phyloP scores from a whole-genome alignment of 92 coral and sea anemone species.

The Paragorgia papillata region DNA sequence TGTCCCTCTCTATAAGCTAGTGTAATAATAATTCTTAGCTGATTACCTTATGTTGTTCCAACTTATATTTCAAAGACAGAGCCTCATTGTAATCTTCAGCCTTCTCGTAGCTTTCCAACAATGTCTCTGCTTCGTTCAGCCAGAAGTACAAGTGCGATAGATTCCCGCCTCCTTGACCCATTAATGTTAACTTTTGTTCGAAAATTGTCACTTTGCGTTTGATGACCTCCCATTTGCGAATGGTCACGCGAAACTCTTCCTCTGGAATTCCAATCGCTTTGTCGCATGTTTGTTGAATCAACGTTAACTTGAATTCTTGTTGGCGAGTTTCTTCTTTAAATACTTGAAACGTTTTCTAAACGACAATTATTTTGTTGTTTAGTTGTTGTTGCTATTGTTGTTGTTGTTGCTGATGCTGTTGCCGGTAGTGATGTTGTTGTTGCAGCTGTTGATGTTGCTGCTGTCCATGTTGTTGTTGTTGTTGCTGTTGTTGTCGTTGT shows the following conservation, averaged over 20 bases:
- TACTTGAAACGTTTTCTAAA: conserved; percentile 44
- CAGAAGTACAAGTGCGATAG: conserved; percentile 79
- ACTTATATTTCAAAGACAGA: conserved; percentile 73
- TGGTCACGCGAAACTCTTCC: conserved; percentile 73
- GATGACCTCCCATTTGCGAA: conserved; percentile 94
- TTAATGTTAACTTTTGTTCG: conserved; percentile 82
- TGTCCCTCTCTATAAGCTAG: background rate
- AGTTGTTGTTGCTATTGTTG: too few species aligned
- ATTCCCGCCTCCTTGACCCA: conserved; percentile 62
- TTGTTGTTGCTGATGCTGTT: too few species aligned
- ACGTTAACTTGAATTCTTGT: conserved; percentile 33
- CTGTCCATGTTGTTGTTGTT: too few species aligned
- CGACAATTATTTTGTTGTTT: too few species aligned
- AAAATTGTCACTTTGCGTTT: conserved; percentile 79
- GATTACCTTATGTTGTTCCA: conserved; percentile 84
- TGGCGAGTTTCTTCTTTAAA: conserved; percentile 31
- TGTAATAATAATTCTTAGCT: too few species aligned
- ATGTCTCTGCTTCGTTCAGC: conserved; percentile 94
- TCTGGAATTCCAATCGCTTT: conserved; percentile 61
- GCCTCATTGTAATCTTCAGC: conserved; percentile 59
- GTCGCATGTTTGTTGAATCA: conserved; percentile 37
- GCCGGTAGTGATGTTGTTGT: too few species aligned
- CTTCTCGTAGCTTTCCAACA: conserved; percentile 74
- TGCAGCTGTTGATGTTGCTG: too few species aligned
- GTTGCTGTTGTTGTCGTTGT: too few species aligned